Percentiles rank a stretch among this genome's conserved stretches.
These are phyloP conservation scores for Sisyra terminalis DNA, from an alignment of 2,888 invertebrate genomes.

Conservation along the genomic window DNA sequence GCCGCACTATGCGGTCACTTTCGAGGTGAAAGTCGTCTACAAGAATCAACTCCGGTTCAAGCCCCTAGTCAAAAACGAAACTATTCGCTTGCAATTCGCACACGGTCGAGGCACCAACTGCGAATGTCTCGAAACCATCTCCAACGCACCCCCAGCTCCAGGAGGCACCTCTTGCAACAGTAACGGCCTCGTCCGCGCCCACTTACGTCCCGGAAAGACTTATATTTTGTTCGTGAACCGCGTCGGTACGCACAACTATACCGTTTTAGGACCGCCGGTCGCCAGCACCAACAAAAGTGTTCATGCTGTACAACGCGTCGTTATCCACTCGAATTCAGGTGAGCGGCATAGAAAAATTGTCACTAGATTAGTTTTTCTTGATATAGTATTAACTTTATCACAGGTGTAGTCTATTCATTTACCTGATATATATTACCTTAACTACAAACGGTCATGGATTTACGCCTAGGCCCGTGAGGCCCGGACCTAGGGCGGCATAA, in stretches of 20 bases:
- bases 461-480: no score
- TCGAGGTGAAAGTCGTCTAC: conserved; percentile 43
- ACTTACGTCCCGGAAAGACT: conserved; percentile 36
- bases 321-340: conserved; percentile 4
- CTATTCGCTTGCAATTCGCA: conserved; percentile 33
- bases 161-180: conserved; percentile 15
- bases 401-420: no score
- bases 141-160: conserved; percentile 16
- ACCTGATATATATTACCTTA: no score
- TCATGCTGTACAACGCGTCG: conserved; percentile 3
- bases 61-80: conserved; percentile 28
- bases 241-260: conserved; percentile 37
- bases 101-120: conserved; percentile 17
- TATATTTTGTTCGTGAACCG: conserved; percentile 42
- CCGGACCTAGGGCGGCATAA: no score
- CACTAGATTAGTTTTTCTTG: no score
- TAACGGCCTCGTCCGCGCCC: conserved; percentile 32
- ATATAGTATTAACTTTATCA: no score
- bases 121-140: conserved; percentile 18
- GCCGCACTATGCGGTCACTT: conserved; percentile 44
- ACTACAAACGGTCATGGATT: no score
- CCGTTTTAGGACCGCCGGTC: conserved; percentile 36
- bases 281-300: conserved; percentile 19
- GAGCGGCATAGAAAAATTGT: neutral
- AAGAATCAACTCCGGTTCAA: conserved; percentile 35